These are phyloP conservation scores for Haliclona indistincta DNA, from an alignment of 37 sponge, comb jelly and placozoan genomes.

Conservation along the genomic window DNA sequence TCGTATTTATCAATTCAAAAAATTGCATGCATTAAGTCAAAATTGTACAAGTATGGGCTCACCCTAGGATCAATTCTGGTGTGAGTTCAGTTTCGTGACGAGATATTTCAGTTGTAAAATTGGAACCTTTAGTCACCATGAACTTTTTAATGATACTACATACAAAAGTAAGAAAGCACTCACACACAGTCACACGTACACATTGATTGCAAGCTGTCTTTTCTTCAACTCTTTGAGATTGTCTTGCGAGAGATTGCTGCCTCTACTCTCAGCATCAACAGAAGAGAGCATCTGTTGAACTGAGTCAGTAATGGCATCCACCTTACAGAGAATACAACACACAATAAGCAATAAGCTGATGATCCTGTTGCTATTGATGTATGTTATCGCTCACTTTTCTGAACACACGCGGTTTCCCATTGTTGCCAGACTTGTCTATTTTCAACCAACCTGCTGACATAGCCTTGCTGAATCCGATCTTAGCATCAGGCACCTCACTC, in stretches of 20 bases:
- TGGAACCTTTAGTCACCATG: constrained; percentile 69
- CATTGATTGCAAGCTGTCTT: constrained; percentile 78
- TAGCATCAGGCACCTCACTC: constrained; percentile 85
- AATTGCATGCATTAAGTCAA: not conserved
- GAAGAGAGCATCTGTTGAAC: constrained; percentile 49
- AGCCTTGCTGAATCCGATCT: constrained; percentile 97
- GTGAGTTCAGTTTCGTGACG: constrained; percentile 88
- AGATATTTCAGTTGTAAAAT: constrained; percentile 67
- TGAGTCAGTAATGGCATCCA: constrained; percentile 48
- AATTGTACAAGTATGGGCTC: not conserved
- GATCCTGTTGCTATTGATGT: no score
- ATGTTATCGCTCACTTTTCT: no score
- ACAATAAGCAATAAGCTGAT: no score
- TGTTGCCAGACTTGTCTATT: constrained; percentile 46
- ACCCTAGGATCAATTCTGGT: constrained; percentile 89
- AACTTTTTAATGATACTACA: constrained; percentile 75
- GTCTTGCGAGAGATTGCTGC: constrained; percentile 16
- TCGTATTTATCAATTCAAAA: not conserved
- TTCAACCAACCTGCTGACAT: constrained; percentile 95
- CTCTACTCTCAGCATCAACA: constrained; percentile 9
- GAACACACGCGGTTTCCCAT: constrained; percentile 49
- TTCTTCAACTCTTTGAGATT: constrained; percentile 87
- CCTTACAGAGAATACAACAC: constrained; percentile 28
- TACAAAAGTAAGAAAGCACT: not conserved
- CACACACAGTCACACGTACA: constrained; percentile 29